Percentiles rank a stretch among this genome's conserved stretches.
These are phyloP conservation scores for Protodeltote pygarga DNA, from an alignment of 2,888 invertebrate genomes.

Conservation along the genomic window DNA sequence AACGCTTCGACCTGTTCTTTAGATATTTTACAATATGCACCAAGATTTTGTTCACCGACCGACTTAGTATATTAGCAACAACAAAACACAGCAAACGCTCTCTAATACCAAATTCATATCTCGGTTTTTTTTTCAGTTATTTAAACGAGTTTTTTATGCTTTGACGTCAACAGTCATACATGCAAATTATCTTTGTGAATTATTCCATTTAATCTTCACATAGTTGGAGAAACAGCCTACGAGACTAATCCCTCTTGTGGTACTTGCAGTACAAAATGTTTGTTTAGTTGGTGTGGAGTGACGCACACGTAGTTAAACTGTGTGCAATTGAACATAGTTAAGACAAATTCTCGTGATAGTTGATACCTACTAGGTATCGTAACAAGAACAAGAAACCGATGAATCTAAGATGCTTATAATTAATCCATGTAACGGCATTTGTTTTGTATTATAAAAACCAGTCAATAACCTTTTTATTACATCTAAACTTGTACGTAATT, in stretches of 20 bases:
- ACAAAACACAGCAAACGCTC: constrained; percentile 11
- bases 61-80: constrained; percentile 10
- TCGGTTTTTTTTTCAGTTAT: constrained; percentile 8
- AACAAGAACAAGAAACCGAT: neutral
- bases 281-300: constrained; percentile 23
- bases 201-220: constrained; percentile 1
- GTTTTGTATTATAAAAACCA: constrained; percentile 5
- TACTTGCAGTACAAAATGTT: constrained; percentile 18
- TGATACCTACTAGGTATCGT: no score
- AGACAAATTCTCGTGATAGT: no score
- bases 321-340: no score
- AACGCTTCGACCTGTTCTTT: constrained; percentile 22
- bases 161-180: constrained; percentile 17
- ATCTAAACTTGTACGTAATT: constrained; percentile 5
- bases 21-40: constrained; percentile 19
- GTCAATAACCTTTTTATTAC: constrained; percentile 12
- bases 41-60: constrained; percentile 6
- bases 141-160: constrained; percentile 7
- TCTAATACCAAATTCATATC: constrained; percentile 19
- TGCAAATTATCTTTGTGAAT: constrained; percentile 21
- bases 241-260: constrained; percentile 7
- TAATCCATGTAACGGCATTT: constrained; percentile 19
- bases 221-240: constrained; percentile 7
- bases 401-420: neutral
- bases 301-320: constrained; percentile 20